Percentiles rank a stretch among this genome's conserved stretches.
Conservation (phyloP, 2,797 vertebrate genomes). For the Tenualosa thibaudeaui region DNA sequence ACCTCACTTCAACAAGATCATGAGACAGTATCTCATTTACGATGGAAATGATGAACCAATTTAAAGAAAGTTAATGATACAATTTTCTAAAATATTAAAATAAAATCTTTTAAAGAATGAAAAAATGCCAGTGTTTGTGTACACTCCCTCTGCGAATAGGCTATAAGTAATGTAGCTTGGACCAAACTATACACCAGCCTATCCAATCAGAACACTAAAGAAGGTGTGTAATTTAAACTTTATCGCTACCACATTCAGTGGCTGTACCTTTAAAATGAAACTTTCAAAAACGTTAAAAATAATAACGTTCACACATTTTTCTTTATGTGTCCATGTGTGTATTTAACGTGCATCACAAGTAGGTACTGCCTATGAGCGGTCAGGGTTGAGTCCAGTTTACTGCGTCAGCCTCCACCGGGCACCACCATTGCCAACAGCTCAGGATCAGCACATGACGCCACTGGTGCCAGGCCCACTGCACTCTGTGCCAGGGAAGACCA, state of each 20-base stretch:
- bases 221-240: background rate
- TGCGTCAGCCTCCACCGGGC: background rate
- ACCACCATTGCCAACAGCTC: background rate
- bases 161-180: background rate
- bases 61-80: too few relatives aligned
- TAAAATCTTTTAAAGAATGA: too few relatives aligned
- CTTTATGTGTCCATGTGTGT: background rate
- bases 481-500: background rate
- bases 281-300: background rate
- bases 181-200: background rate
- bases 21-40: background rate
- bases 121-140: too few relatives aligned
- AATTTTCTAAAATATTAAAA: too few relatives aligned
- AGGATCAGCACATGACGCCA: background rate
- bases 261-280: background rate
- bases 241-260: background rate
- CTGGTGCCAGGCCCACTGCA: background rate
- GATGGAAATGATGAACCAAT: background rate
- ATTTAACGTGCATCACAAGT: background rate
- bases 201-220: background rate
- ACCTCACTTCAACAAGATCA: background rate
- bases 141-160: background rate
- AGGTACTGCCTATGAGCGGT: background rate
- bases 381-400: constrained; percentile 6
- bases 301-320: background rate